Percentiles rank a stretch among this genome's conserved stretches.
These are phyloP conservation scores for Tyrannus savana DNA, from an alignment of 2,113 vertebrate genomes.

Conservation along the genomic window DNA sequence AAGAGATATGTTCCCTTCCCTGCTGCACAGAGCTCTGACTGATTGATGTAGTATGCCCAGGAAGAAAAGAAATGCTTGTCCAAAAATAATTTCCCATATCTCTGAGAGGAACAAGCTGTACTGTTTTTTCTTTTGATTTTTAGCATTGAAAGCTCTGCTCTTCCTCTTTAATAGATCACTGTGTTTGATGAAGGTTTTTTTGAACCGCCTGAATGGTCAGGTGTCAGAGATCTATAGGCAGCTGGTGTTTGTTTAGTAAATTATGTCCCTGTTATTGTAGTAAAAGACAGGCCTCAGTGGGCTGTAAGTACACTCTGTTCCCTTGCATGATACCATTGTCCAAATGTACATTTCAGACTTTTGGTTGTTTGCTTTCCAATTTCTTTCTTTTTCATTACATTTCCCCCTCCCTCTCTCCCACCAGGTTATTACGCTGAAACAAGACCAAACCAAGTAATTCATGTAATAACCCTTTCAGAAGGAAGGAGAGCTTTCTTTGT, in stretches of 20 bases:
- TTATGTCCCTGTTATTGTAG: conserved; percentile 34
- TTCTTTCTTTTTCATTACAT: conserved; percentile 35
- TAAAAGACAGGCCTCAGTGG: conserved; percentile 30
- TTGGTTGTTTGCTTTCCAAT: conserved; percentile 4
- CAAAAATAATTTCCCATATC: neutral
- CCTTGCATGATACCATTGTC: neutral
- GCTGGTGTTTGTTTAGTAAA: conserved; percentile 64
- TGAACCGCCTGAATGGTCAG: conserved; percentile 16
- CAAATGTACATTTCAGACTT: neutral
- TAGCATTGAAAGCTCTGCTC: conserved; percentile 10
- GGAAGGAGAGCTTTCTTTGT: neutral
- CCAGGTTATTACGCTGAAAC: conserved; percentile 23
- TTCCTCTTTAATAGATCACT: neutral
- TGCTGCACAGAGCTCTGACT: neutral
- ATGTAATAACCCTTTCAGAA: neutral
- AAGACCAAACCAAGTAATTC: conserved; percentile 16
- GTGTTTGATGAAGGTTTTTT: conserved; percentile 39
- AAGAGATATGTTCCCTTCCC: neutral
- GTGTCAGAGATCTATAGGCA: conserved; percentile 33
- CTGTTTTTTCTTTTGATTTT: conserved; percentile 14
- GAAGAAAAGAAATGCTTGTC: conserved; percentile 10
- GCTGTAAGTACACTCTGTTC: conserved; percentile 7
- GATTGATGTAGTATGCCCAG: neutral
- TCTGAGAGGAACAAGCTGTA: neutral
- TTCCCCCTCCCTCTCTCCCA: neutral